phyloP scores from a whole-genome alignment of 2,888 invertebrate species.

The Oligia latruncula region DNA sequence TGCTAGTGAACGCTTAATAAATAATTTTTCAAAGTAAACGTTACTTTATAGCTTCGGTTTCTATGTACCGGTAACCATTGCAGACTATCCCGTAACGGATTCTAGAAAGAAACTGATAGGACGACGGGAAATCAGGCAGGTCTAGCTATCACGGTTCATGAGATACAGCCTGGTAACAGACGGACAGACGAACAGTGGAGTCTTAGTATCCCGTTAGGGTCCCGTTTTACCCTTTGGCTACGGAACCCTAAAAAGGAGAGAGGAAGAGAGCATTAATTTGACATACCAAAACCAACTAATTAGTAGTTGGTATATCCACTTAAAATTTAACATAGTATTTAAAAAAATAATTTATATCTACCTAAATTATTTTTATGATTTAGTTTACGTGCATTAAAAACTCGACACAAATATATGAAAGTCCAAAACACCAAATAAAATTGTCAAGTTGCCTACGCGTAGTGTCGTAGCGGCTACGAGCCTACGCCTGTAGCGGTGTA shows the following conservation, averaged over 20 bases:
- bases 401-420: not conserved
- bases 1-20: not conserved
- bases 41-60: not conserved
- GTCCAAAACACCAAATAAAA: not conserved
- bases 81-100: constrained; percentile 13
- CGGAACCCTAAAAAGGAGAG: not conserved
- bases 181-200: too few relatives aligned
- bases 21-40: not conserved
- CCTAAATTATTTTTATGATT: too few relatives aligned
- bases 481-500: constrained; percentile 57
- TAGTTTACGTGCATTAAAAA: not conserved
- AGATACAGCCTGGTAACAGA: too few relatives aligned
- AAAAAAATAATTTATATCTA: too few relatives aligned
- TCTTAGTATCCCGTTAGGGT: too few relatives aligned
- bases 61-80: constrained; percentile 13
- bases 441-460: constrained; percentile 19
- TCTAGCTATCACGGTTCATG: too few relatives aligned
- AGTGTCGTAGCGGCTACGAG: constrained; percentile 62
- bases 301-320: not conserved
- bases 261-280: not conserved
- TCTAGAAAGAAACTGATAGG: constrained; percentile 13
- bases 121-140: too few relatives aligned
- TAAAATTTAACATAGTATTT: not conserved
- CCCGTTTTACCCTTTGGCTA: too few relatives aligned
- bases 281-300: too few relatives aligned